Evolutionary conservation across 1,140 invertebrate species (phyloP).

Genomic region (Leguminivora glycinivorella): DNA sequence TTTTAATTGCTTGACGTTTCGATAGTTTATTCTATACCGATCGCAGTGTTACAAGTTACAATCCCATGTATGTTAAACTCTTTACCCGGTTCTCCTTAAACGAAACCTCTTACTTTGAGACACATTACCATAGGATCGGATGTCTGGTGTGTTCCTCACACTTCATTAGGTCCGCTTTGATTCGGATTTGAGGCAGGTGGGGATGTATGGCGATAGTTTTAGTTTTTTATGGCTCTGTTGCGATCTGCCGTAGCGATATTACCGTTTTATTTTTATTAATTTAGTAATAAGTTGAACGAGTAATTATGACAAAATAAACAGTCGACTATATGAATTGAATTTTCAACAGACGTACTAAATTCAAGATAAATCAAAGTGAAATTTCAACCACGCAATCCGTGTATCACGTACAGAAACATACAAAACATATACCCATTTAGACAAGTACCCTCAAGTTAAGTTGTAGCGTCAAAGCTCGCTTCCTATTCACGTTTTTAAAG

Average conservation of each 20-base stretch:
- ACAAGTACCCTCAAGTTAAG: constrained; percentile 55
- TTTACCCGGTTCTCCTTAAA: no score
- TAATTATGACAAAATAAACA: no score
- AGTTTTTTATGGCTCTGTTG: neutral
- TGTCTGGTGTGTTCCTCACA: constrained; percentile 49
- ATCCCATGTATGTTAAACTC: no score
- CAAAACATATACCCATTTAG: constrained; percentile 53
- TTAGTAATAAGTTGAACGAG: no score
- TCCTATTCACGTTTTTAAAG: constrained; percentile 69
- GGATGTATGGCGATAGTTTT: constrained; percentile 37
- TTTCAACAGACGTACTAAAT: no score
- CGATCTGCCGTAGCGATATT: neutral
- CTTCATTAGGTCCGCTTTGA: constrained; percentile 66
- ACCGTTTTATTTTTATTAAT: neutral
- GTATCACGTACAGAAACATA: neutral
- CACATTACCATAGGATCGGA: constrained; percentile 42
- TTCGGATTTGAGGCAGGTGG: constrained; percentile 59
- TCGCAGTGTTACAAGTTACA: no score
- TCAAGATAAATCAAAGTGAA: constrained; percentile 43
- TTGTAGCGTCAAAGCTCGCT: constrained; percentile 67
- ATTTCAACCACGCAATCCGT: constrained; percentile 38
- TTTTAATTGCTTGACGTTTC: no score
- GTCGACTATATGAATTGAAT: no score
- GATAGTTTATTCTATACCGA: no score
- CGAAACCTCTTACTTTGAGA: constrained; percentile 10